Evolutionary conservation across 2,113 vertebrate species (phyloP), one percentile per base, ranked within the genome.

Genomic region (Ceratotherium simum): DNA sequence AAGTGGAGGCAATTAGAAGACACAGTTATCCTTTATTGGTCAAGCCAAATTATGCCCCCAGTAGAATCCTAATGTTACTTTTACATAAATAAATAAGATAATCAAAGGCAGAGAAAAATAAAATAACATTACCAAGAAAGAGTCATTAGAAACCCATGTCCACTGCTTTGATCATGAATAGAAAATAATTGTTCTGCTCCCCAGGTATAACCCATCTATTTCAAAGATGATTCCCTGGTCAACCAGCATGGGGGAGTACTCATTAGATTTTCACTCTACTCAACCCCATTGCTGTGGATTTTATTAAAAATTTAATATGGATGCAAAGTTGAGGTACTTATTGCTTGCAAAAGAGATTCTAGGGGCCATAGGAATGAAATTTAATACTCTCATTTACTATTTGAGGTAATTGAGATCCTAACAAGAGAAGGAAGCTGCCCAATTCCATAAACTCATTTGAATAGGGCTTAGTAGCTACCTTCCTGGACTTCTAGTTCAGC

Each of bases 21-120:
- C 58, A 89, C 21, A 75, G 78, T 88, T 67, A 92, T 95, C 83
- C 51, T 78, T 94, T 94, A 88, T 23, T 97, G 90, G 62, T 83
- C 67, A 96, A 97, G 39, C 31, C 6, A 48, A 91, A 79, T 95
- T 96, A 95, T 89, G 70, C 86, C 58, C 56, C 58, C 48, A 86
- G 64, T 91, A 23, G 79, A 96, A 86, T 93, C 48, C 58, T 95
- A 96, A 97, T 54, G 67, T 27, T 91, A 82, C 31, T 85, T 96
- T 85, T 82, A 93, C 54, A 93, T 54, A 96, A 97, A 86, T 90
- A 97, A 95, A 94, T 73, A 36, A 81, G 58, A 91, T 80, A 91
- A 97, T 93, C 33, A 78, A 80, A 92, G 79, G 51, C 29, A 76
- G 75, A 80, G 56, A 86, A 93, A 85, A 89, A 80, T n/a, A 94